Evolutionary conservation across 2,888 invertebrate genomes (phyloP).

Genomic region (Thymelicus lineola): DNA sequence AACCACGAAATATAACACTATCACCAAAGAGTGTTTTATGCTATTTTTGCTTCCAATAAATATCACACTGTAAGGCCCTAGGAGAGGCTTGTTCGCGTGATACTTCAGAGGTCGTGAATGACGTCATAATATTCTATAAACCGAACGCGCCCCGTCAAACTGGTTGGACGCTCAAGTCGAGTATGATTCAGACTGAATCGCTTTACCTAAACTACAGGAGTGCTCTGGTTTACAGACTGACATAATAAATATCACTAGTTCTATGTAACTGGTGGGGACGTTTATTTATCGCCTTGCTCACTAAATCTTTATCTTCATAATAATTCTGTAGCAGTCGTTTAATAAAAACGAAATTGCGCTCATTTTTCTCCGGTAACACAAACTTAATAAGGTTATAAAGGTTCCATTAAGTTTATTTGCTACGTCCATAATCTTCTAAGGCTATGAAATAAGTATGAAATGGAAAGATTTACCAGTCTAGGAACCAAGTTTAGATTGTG

Average conservation of each 20-base stretch:
- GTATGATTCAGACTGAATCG: constrained; percentile 21
- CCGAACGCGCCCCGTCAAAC: constrained; percentile 30
- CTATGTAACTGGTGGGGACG: too few relatives aligned
- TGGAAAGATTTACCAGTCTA: not conserved
- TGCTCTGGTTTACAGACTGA: constrained; percentile 2
- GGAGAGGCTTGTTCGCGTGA: constrained; percentile 9
- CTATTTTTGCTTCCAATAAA: constrained; percentile 5
- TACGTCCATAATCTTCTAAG: not conserved
- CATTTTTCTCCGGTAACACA: constrained; percentile 2
- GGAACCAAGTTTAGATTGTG: not conserved
- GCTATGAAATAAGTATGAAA: not conserved
- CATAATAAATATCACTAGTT: too few relatives aligned
- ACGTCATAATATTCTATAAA: constrained; percentile 32
- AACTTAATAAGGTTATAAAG: constrained; percentile 1
- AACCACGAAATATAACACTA: too few relatives aligned
- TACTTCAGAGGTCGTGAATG: constrained; percentile 31
- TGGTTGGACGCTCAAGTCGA: constrained; percentile 13
- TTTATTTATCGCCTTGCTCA: not conserved
- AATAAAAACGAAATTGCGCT: constrained; percentile 7
- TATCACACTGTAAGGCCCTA: constrained; percentile 7
- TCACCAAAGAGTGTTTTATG: not conserved
- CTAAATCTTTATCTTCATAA: not conserved
- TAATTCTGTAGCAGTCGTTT: constrained; percentile 2
- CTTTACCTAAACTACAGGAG: constrained; percentile 13
- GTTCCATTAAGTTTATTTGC: not conserved